A percentile compares a stretch with the other conserved stretches of the same genome.
phyloP scores from a whole-genome alignment of 1,140 invertebrate species.

The Prorops nasuta region DNA sequence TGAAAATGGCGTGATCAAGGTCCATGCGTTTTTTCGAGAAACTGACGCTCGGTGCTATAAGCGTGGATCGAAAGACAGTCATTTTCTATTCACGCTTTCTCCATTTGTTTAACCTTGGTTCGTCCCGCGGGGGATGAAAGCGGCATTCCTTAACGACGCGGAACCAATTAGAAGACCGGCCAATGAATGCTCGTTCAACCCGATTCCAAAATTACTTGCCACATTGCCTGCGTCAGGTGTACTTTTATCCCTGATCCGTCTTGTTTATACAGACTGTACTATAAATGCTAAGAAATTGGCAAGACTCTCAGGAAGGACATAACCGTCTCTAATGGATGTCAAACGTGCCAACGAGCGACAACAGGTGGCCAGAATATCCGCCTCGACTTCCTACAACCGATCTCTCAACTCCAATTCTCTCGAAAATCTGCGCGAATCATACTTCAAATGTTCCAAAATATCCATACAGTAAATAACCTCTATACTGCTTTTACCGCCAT shows the following conservation, averaged over 20 bases:
- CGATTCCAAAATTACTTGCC: conserved; percentile 18
- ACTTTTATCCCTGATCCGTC: not conserved
- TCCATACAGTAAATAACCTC: too few relatives aligned
- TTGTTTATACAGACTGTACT: too few relatives aligned
- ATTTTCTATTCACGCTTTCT: conserved; percentile 15
- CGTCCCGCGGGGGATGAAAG: conserved; percentile 14
- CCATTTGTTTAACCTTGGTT: conserved; percentile 2
- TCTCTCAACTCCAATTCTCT: too few relatives aligned
- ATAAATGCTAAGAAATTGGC: conserved; percentile 20
- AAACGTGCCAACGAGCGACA: too few relatives aligned
- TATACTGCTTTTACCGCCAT: too few relatives aligned
- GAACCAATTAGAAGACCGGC: conserved; percentile 20
- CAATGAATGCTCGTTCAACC: conserved; percentile 8
- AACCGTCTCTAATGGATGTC: conserved; percentile 1
- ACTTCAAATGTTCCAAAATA: too few relatives aligned
- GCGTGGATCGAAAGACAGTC: not conserved
- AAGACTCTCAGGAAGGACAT: conserved; percentile 1
- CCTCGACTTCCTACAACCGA: too few relatives aligned
- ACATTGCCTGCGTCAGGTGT: conserved; percentile 8
- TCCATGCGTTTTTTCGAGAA: too few relatives aligned
- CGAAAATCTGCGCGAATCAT: too few relatives aligned
- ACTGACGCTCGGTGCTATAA: too few relatives aligned
- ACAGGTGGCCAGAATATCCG: too few relatives aligned
- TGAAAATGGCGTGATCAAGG: too few relatives aligned
- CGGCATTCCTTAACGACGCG: conserved; percentile 14